Evolutionary conservation across 2,888 invertebrate genomes (phyloP).

Genomic region (Tenthredo notha): DNA sequence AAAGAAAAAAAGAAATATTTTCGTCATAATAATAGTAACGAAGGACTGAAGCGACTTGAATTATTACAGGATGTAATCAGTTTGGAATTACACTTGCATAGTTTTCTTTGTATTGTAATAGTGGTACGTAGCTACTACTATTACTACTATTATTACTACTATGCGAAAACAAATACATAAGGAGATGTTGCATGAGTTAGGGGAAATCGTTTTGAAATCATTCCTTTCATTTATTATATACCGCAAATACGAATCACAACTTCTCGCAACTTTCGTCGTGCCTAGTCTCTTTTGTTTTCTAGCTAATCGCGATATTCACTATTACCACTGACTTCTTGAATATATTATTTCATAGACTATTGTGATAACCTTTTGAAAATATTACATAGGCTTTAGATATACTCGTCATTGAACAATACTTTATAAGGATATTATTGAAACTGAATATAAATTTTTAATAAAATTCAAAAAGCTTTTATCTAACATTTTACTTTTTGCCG

Average conservation of each 20-base stretch:
- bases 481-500: not conserved
- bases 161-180: not conserved
- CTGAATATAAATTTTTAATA: not conserved
- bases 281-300: conserved; percentile 1
- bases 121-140: not conserved
- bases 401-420: not conserved
- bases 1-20: not conserved
- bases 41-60: not conserved
- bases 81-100: conserved; percentile 15
- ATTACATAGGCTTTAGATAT: not conserved
- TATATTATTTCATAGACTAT: not conserved
- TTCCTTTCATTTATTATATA: conserved; percentile 35
- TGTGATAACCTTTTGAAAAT: not conserved
- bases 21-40: not conserved
- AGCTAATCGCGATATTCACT: not conserved
- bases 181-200: not conserved
- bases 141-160: no score
- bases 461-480: not conserved
- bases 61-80: conserved; percentile 25
- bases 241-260: conserved; percentile 27
- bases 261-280: conserved; percentile 2
- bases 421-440: not conserved
- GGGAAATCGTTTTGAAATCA: conserved; percentile 33
- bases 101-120: conserved; percentile 5
- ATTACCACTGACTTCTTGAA: not conserved